These are phyloP conservation scores for Sminthopsis crassicaudata DNA, from an alignment of 2,113 vertebrate genomes.

Conservation along the genomic window DNA sequence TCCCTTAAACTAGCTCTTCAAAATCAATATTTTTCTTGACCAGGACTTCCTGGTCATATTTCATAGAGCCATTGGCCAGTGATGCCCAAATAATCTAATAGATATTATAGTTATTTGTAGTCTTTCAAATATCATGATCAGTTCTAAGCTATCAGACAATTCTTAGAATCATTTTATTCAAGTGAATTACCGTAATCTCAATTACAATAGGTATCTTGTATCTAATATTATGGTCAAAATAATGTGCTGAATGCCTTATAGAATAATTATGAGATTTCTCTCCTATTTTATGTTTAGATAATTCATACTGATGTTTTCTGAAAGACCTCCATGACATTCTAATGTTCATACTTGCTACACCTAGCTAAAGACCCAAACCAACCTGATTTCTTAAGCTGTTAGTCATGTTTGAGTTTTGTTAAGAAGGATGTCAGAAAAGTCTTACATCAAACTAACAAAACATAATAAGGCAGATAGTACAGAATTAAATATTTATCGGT, in stretches of 20 bases:
- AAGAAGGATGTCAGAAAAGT: not conserved
- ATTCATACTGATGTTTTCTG: not conserved
- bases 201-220: not conserved
- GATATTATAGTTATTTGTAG: not conserved
- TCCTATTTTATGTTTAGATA: not conserved
- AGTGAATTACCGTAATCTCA: not conserved
- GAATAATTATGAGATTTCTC: not conserved
- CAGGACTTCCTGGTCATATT: not conserved
- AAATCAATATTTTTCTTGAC: not conserved
- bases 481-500: not conserved
- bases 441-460: not conserved
- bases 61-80: not conserved
- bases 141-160: not conserved
- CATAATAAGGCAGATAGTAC: not conserved
- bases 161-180: not conserved
- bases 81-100: not conserved
- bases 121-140: not conserved
- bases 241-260: not conserved
- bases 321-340: not conserved
- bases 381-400: not conserved
- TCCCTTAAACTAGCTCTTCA: not conserved
- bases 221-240: not conserved
- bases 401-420: not conserved
- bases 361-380: not conserved
- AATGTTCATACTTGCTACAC: not conserved